These are phyloP conservation scores for Patagioenas fasciata DNA, from an alignment of 2,113 vertebrate species.

Conservation along the genomic window DNA sequence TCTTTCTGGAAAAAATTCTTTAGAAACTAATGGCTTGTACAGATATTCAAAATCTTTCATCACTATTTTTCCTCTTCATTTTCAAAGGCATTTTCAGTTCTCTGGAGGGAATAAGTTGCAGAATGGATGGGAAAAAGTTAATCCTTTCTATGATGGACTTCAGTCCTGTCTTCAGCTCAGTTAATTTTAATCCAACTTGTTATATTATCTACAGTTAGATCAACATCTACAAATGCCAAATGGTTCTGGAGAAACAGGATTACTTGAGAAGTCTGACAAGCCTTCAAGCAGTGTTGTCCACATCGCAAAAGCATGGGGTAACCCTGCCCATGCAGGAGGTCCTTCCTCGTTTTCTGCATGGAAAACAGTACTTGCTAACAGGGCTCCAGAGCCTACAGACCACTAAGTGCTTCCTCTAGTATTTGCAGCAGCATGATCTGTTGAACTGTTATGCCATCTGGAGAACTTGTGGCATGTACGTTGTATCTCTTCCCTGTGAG, in stretches of 20 bases:
- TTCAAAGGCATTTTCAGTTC: background rate
- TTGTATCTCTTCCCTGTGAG: background rate
- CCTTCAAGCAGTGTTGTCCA: background rate
- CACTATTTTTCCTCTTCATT: background rate
- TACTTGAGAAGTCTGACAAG: background rate
- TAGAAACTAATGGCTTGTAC: background rate
- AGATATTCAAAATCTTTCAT: background rate
- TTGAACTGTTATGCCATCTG: background rate
- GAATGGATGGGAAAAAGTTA: fast-evolving
- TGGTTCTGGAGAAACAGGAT: background rate
- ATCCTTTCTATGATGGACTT: background rate
- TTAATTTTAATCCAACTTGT: background rate
- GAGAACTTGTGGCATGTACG: conserved; percentile 27
- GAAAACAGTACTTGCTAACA: background rate
- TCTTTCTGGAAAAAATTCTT: background rate
- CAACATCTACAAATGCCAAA: background rate
- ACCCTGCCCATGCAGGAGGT: background rate
- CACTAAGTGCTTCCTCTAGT: background rate
- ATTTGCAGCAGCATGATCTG: background rate
- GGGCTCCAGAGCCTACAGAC: background rate
- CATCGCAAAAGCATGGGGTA: background rate
- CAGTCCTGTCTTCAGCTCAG: background rate
- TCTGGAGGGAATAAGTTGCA: background rate
- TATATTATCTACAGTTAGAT: background rate
- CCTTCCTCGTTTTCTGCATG: background rate